Evolutionary conservation across 2,888 invertebrate species (phyloP), one percentile per base, ranked within the genome.

Genomic region (Myopa tessellatipennis): DNA sequence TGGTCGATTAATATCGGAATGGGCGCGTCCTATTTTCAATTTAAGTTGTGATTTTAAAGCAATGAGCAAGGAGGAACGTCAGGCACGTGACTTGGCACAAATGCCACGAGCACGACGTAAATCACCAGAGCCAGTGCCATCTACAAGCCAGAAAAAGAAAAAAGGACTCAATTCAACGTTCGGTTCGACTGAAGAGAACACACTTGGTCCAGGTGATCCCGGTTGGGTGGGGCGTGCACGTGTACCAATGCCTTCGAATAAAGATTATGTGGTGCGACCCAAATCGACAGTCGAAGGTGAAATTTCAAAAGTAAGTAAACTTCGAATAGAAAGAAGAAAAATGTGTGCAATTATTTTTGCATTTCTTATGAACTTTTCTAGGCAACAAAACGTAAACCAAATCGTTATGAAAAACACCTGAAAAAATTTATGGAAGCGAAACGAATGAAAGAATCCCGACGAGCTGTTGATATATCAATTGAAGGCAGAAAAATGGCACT

Each of bases 1-100:
- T 79, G 97, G 97, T 1, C 93, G 95, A 82, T 92, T 99, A 81
- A 98, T 99, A 82, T 97, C 96, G 80, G 98, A 98, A 90, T 99
- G 99, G 99, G 97, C 98, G 0, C 90, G 99, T 16, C 98, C 99
- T 2, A 98, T 99, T 82, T 99, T 99, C 90, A 98, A 98, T 91
- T 91, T 99, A 78, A 96, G 96, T 38, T 94, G 96, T 14, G 96
- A 98, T 89, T 97, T 96, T 87, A 96, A 95, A 90, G 95, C 96
- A 4, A 92, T 99, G 91, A 93, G 95, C 7, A 95, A 95, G 87
- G 98, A 99, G 90, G 99, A 99, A 90, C 92, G 99, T 61, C 93
- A 97, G 89, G 96, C 97, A 88, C 92, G 98, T 82, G 98, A 98
- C 90, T 91, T 95, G 84, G 96, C 96, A 83, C 96, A 96, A 90